Evolutionary conservation across 2,888 invertebrate genomes (phyloP).

Genomic region (Athalia rosae): DNA sequence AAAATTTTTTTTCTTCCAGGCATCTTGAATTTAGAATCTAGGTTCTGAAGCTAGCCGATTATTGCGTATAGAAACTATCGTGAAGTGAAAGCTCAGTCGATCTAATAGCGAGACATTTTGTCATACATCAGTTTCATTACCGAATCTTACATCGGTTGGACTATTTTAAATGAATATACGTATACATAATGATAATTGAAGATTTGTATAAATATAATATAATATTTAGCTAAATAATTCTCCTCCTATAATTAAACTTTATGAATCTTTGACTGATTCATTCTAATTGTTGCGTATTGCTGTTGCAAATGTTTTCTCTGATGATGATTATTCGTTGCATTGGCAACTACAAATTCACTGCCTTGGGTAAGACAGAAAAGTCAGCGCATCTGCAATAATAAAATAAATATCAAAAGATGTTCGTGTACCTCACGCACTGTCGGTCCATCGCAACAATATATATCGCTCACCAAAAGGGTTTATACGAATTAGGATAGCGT

Average conservation of each 20-base stretch:
- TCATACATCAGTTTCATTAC: no score
- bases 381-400: not conserved
- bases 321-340: not conserved
- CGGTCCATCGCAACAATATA: not conserved
- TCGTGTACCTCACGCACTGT: not conserved
- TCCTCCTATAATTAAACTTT: constrained; percentile 22
- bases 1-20: no score
- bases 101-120: no score
- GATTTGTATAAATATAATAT: constrained; percentile 27
- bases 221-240: constrained; percentile 13
- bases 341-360: not conserved
- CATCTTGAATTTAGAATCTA: no score
- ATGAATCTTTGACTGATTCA: constrained; percentile 22
- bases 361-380: not conserved
- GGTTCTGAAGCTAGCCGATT: no score
- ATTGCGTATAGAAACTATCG: no score
- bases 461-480: constrained; percentile 79
- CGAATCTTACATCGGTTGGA: not conserved
- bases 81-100: no score
- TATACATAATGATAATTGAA: not conserved
- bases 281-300: constrained; percentile 39
- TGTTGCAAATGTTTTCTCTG: constrained; percentile 22
- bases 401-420: not conserved
- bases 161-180: not conserved
- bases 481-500: constrained; percentile 82